Conservation (phyloP, 2,113 vertebrate genomes). For the Anhinga rufa region DNA sequence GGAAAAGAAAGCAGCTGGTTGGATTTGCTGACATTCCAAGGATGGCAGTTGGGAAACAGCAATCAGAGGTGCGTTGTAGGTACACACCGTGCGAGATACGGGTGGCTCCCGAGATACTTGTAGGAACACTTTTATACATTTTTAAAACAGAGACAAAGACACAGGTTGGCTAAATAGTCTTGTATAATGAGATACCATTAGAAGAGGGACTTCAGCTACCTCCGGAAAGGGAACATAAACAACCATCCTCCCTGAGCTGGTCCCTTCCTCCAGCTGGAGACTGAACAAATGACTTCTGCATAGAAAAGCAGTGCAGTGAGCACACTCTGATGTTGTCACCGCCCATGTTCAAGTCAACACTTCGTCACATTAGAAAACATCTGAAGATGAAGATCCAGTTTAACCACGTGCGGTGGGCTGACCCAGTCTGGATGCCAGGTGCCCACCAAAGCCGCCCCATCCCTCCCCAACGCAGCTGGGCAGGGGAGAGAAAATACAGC, state of each 20-base stretch:
- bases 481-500: too few relatives aligned
- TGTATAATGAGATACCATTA: neutral
- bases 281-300: neutral
- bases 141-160: neutral
- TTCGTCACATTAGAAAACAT: neutral
- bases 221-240: neutral
- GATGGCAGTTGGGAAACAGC: neutral
- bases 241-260: neutral
- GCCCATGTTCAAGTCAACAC: neutral
- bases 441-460: too few relatives aligned
- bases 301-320: neutral
- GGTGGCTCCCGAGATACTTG: neutral
- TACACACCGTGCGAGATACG: neutral
- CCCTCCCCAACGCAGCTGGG: too few relatives aligned
- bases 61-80: neutral
- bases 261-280: neutral
- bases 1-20: conserved; percentile 14
- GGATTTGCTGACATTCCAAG: conserved; percentile 28
- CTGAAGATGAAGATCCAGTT: neutral
- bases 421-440: too few relatives aligned
- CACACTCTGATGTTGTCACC: neutral
- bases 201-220: neutral
- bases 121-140: neutral
- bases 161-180: neutral
- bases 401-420: neutral